Evolutionary conservation across 2,888 invertebrate genomes (phyloP).

Genomic region (Pollenia griseotomentosa): DNA sequence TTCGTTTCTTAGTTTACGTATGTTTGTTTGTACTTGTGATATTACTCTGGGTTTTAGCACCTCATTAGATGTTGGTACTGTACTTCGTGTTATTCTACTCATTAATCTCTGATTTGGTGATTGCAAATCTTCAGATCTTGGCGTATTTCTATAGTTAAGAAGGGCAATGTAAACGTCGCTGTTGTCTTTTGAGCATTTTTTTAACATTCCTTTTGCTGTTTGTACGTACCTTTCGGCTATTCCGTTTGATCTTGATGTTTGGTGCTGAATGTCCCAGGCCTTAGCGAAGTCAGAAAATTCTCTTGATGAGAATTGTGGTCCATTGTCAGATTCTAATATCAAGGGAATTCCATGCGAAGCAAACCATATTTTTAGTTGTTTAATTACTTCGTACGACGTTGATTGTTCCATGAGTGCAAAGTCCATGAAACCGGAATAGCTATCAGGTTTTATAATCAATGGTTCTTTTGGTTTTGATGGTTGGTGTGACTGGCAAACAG

Average conservation of each 20-base stretch:
- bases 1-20: conserved; percentile 61
- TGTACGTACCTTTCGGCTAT: conserved; percentile 70
- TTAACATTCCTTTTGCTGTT: conserved; percentile 67
- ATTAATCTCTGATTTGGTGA: conserved; percentile 67
- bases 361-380: conserved; percentile 65
- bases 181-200: conserved; percentile 67
- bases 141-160: conserved; percentile 68
- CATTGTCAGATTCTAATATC: conserved; percentile 64
- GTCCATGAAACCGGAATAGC: conserved; percentile 66
- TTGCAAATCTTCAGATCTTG: conserved; percentile 61
- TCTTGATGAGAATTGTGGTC: conserved; percentile 64
- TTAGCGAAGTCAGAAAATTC: conserved; percentile 66
- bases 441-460: conserved; percentile 64
- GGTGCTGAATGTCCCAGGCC: conserved; percentile 66
- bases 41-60: conserved; percentile 42
- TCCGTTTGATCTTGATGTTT: conserved; percentile 70
- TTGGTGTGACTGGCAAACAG: conserved; percentile 66
- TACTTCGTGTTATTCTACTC: conserved; percentile 66
- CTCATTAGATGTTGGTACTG: conserved; percentile 56
- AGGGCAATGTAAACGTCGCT: conserved; percentile 56
- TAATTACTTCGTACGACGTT: conserved; percentile 63
- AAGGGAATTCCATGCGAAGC: conserved; percentile 68
- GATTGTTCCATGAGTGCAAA: conserved; percentile 63
- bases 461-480: conserved; percentile 63
- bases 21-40: conserved; percentile 61